These are phyloP conservation scores for Drosophila yooni DNA, from an alignment of 2,888 invertebrate species.

Conservation along the genomic window DNA sequence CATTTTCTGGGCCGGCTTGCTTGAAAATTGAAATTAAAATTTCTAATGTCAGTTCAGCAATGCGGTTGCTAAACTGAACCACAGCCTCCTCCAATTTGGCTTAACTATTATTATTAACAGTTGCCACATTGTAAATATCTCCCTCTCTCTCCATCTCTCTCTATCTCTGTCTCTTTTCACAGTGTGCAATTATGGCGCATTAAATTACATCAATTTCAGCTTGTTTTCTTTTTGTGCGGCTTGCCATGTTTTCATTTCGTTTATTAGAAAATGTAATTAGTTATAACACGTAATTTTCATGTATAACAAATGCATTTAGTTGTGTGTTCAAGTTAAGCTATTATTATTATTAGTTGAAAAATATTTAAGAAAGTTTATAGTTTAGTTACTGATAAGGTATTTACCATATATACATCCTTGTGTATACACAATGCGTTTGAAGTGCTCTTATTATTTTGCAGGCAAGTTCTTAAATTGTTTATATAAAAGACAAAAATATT, in stretches of 20 bases:
- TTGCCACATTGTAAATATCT: conserved; percentile 32
- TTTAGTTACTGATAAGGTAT: not conserved
- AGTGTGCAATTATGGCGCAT: conserved; percentile 26
- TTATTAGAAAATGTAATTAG: conserved; percentile 1
- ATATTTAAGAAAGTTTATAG: not conserved
- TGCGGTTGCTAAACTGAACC: conserved; percentile 15
- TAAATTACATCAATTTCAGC: conserved; percentile 37
- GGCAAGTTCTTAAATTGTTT: not conserved
- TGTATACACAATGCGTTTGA: not conserved
- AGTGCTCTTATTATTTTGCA: too few relatives aligned
- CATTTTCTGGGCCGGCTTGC: conserved; percentile 19
- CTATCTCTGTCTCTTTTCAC: not conserved
- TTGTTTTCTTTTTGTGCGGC: conserved; percentile 19
- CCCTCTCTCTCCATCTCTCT: conserved; percentile 4
- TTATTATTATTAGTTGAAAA: not conserved
- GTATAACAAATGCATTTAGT: not conserved
- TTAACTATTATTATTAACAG: conserved; percentile 57
- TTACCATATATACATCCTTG: not conserved
- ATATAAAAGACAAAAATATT: not conserved
- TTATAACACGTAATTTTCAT: not conserved
- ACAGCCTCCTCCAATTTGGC: conserved; percentile 49
- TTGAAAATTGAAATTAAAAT: conserved; percentile 63
- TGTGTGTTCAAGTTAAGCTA: not conserved
- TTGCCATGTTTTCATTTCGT: conserved; percentile 22
- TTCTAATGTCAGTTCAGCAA: conserved; percentile 43